phyloP scores from a whole-genome alignment of 2,888 invertebrate species.

The Muschampia staudingeri region DNA sequence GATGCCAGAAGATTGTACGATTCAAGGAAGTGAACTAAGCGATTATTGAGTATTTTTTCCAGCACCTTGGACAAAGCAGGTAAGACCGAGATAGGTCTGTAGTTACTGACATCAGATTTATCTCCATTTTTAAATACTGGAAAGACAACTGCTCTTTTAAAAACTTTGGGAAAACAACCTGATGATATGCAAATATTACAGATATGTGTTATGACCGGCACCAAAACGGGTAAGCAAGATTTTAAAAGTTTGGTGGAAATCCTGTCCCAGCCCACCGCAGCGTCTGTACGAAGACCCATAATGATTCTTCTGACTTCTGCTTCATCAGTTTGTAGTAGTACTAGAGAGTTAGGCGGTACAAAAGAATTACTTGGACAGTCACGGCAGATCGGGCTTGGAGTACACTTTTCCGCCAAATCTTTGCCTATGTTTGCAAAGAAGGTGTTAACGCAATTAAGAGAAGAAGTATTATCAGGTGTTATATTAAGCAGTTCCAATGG shows the following conservation, averaged over 20 bases:
- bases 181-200: neutral
- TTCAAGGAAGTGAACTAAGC: neutral
- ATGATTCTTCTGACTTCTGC: constrained; percentile 32
- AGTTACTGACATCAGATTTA: neutral
- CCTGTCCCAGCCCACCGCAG: constrained; percentile 32
- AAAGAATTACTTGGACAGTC: neutral
- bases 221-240: constrained; percentile 3
- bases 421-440: constrained; percentile 38
- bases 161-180: constrained; percentile 27
- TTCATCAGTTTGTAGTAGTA: constrained; percentile 25
- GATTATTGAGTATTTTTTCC: neutral
- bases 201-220: neutral
- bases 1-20: neutral
- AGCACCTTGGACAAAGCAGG: neutral
- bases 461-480: neutral
- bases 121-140: neutral
- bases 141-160: neutral
- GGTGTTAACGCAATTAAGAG: constrained; percentile 38
- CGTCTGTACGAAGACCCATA: constrained; percentile 4
- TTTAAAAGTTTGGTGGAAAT: constrained; percentile 27
- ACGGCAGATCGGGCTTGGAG: neutral
- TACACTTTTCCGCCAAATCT: constrained; percentile 27
- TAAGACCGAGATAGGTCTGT: neutral
- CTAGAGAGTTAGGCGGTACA: neutral
- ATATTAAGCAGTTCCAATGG: too few relatives aligned